These are phyloP conservation scores for Drosophila lacteicornis DNA, from an alignment of 1,140 invertebrate species.

Conservation along the genomic window DNA sequence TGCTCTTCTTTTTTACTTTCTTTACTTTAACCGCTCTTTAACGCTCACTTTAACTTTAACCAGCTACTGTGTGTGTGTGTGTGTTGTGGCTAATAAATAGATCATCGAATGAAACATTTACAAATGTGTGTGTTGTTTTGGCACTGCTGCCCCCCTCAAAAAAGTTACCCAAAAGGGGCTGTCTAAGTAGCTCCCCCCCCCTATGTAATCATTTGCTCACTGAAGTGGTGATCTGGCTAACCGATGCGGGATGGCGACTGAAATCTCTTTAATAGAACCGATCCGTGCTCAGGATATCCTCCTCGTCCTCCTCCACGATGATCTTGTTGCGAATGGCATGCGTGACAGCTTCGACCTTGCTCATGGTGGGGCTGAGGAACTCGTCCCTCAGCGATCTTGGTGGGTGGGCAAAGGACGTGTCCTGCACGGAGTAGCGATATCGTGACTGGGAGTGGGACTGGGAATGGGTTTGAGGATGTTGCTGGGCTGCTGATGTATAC, in stretches of 20 bases:
- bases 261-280: constrained; percentile 84
- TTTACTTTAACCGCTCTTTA: constrained; percentile 28
- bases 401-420: constrained; percentile 63
- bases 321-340: constrained; percentile 81
- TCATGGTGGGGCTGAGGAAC: constrained; percentile 58
- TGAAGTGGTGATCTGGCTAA: constrained; percentile 15
- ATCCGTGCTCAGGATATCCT: constrained; percentile 78
- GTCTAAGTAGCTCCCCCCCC: background rate
- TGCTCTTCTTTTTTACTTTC: constrained; percentile 27
- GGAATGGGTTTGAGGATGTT: constrained; percentile 6
- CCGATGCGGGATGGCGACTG: constrained; percentile 49
- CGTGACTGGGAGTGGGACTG: constrained; percentile 32
- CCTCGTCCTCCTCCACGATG: constrained; percentile 82
- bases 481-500: constrained; percentile 19
- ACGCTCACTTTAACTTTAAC: constrained; percentile 35
- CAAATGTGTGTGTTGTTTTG: constrained; percentile 68
- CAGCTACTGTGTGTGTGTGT: constrained; percentile 23
- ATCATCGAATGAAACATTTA: constrained; percentile 68
- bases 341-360: constrained; percentile 73
- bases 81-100: constrained; percentile 36
- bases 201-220: background rate
- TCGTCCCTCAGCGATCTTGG: constrained; percentile 31
- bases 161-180: constrained; percentile 16
- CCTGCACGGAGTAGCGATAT: constrained; percentile 47
- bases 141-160: constrained; percentile 52